Evolutionary conservation across 2,113 vertebrate species (phyloP).

Genomic region (Anarrhichthys ocellatus): DNA sequence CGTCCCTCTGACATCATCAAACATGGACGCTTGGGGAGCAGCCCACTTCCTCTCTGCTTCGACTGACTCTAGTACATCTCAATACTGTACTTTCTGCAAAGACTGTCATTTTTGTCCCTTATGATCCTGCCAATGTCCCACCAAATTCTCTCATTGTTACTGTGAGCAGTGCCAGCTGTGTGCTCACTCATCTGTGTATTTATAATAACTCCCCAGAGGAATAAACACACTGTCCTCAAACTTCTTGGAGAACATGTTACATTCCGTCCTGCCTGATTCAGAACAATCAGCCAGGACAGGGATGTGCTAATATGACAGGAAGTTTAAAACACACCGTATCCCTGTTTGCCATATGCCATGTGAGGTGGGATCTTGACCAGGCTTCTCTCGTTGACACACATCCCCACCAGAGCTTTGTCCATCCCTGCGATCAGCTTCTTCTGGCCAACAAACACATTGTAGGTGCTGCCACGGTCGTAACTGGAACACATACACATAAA

Average conservation of each 20-base stretch:
- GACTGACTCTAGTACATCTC: neutral
- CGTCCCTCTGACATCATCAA: constrained; percentile 59
- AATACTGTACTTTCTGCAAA: neutral
- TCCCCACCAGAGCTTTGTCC: constrained; percentile 94
- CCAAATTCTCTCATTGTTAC: constrained; percentile 28
- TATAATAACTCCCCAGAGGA: constrained; percentile 16
- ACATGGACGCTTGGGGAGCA: constrained; percentile 34
- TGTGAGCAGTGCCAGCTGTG: constrained; percentile 16
- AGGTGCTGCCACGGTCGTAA: constrained; percentile 94
- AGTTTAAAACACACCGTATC: constrained; percentile 81
- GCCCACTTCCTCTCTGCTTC: constrained; percentile 51
- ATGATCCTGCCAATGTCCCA: neutral
- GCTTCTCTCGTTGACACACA: constrained; percentile 95
- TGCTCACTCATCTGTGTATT: constrained; percentile 26
- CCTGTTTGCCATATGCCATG: constrained; percentile 91
- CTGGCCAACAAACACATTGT: constrained; percentile 95
- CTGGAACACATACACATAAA: constrained; percentile 77
- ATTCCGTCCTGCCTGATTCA: neutral
- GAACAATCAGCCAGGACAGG: neutral
- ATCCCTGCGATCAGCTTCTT: constrained; percentile 94
- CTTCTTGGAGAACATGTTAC: neutral
- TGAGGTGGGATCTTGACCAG: constrained; percentile 92
- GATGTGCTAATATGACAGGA: neutral
- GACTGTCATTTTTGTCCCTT: neutral
- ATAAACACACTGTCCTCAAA: constrained; percentile 11